Evolutionary conservation across 1,140 invertebrate species (phyloP).

Genomic region (Drosophila orena): DNA sequence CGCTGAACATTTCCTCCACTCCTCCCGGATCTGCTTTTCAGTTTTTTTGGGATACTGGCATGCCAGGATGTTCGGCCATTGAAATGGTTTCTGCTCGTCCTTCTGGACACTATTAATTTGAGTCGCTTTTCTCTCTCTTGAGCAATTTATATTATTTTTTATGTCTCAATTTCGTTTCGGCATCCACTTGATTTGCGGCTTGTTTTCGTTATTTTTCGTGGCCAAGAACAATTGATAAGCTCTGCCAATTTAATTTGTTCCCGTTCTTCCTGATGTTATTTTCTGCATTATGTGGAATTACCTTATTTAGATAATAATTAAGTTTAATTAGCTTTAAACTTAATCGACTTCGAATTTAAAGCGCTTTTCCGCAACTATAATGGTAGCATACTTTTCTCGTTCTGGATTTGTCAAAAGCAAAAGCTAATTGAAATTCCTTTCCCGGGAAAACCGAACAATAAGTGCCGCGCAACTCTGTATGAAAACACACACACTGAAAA

Average conservation of each 20-base stretch:
- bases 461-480: conserved; percentile 14
- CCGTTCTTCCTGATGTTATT: no score
- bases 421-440: conserved; percentile 74
- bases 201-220: conserved; percentile 4
- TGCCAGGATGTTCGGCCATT: conserved; percentile 55
- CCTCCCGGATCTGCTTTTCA: conserved; percentile 1
- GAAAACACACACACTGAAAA: conserved; percentile 45
- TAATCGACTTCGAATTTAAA: not conserved
- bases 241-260: not conserved
- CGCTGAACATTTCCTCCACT: conserved; percentile 48
- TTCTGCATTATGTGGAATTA: not conserved
- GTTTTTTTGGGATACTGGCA: conserved; percentile 3
- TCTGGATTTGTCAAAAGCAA: conserved; percentile 8
- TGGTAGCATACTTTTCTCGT: not conserved
- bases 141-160: conserved; percentile 48
- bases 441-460: conserved; percentile 13
- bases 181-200: conserved; percentile 46
- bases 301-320: not conserved
- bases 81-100: conserved; percentile 25
- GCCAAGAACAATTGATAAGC: not conserved
- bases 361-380: conserved; percentile 10
- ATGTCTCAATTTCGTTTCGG: conserved; percentile 25
- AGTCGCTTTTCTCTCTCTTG: conserved; percentile 29
- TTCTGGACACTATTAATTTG: conserved; percentile 59
- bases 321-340: not conserved